Conservation (phyloP, 1,140 invertebrate species). For the Atta texana region DNA sequence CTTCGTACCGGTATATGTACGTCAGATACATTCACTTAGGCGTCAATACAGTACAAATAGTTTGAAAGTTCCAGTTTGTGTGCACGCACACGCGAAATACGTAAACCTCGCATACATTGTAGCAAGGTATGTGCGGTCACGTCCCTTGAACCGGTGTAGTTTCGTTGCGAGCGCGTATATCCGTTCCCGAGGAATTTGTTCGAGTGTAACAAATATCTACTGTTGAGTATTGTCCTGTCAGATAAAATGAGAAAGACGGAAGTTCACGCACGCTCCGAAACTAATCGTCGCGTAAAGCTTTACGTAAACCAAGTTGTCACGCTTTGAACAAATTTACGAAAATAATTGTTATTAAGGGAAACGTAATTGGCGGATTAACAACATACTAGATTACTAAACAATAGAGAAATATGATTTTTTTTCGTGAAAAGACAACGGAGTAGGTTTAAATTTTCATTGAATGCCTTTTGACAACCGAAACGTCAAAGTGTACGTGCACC, state of each 20-base stretch:
- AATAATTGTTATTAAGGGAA: neutral
- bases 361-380: neutral
- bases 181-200: slow-evolving; percentile 44
- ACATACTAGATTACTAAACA: neutral
- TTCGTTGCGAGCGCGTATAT: slow-evolving; percentile 33
- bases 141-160: slow-evolving; percentile 31
- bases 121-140: slow-evolving; percentile 46
- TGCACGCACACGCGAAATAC: slow-evolving; percentile 35
- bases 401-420: neutral
- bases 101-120: slow-evolving; percentile 1
- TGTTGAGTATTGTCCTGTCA: neutral
- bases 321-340: neutral
- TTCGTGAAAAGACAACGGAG: neutral
- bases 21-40: slow-evolving; percentile 2
- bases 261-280: neutral
- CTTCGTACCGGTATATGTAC: slow-evolving; percentile 12
- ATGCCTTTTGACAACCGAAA: slow-evolving; percentile 16
- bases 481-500: neutral
- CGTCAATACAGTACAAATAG: slow-evolving; percentile 63
- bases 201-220: neutral
- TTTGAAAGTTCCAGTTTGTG: slow-evolving; percentile 46
- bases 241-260: neutral
- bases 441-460: slow-evolving; percentile 6
- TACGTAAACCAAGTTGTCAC: neutral
- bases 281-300: neutral